Evolutionary conservation across 1,140 invertebrate species (phyloP).

Genomic region (Bradysia coprophila): DNA sequence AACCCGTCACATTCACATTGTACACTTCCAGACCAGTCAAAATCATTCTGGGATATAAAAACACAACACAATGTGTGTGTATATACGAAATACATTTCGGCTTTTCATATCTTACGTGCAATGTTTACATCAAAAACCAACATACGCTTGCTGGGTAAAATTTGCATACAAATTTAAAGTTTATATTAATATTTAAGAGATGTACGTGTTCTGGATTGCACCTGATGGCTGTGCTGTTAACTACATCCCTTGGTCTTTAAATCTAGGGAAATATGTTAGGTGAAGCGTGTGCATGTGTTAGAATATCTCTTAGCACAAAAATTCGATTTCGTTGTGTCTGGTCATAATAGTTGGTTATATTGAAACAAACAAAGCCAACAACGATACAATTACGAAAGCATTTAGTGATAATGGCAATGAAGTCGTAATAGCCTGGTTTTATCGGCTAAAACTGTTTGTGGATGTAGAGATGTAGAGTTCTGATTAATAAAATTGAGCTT

Average conservation of each 20-base stretch:
- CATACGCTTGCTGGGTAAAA: background rate
- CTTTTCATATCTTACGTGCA: background rate
- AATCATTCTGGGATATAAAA: background rate
- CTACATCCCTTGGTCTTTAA: no score
- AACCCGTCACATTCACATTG: no score
- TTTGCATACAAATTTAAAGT: background rate
- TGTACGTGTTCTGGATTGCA: background rate
- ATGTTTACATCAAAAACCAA: background rate
- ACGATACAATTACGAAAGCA: background rate
- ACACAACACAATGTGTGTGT: background rate
- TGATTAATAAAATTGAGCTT: no score
- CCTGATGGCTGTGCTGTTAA: background rate
- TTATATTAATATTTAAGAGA: background rate
- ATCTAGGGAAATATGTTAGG: no score
- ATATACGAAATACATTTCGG: constrained; percentile 2
- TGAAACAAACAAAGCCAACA: background rate
- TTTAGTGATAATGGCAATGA: no score
- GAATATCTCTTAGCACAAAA: no score
- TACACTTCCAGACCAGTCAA: background rate
- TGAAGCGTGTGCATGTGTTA: no score
- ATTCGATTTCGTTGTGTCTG: no score
- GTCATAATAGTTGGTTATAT: no score
- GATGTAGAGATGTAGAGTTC: no score
- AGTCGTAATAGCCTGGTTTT: no score
- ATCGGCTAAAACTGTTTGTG: no score